Evolutionary conservation across 1,140 invertebrate genomes (phyloP), one percentile per base, ranked within the genome.

Genomic region (Anoplolepis gracilipes): DNA sequence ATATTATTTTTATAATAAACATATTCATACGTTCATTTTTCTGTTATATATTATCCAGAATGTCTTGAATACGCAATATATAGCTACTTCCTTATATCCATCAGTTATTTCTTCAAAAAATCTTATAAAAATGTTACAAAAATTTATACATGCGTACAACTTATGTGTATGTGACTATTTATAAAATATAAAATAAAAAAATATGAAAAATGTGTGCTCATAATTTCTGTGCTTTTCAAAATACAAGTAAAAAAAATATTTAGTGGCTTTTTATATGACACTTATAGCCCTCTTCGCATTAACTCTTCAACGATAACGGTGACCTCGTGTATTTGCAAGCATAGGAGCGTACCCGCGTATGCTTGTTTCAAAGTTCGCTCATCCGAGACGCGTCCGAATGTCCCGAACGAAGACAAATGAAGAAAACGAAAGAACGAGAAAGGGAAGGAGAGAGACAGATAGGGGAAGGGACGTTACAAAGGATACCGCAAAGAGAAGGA

Each of bases 311-410:
- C 11, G 39, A 49, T 67, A 72, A 81, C 10, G 67, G 2, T 59
- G 53, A 73, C 13, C 25, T 61, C 39, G 67, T 42, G 28, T 19
- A 49, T 70, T 72, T 59, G 78, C 65, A 65, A 46, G 55, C 55
- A 61, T 78, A 65, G 78, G 59, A 77, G n/a, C n/a, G n/a, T 67
- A 75, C 49, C 46, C 25, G 36, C 30, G 65, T 65, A 59, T 77
- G 59, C 55, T 82, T 75, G 88, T 76, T 87, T 78, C 76, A 77
- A 87, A 87, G 88, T 84, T 90, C 85, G 70, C 88, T 82, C 87
- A 69, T 87, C 88, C 88, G 86, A 87, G 78, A 90, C 86, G 82
- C 53, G 39, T 49, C 39, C 62, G 55, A 85, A 55, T 78, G 46
- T 46, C 6, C n/a, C 49, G 77, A 70, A 61, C 33, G 36, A 84